Evolutionary conservation across 2,797 vertebrate genomes (phyloP).

Genomic region (Sylvia borin): DNA sequence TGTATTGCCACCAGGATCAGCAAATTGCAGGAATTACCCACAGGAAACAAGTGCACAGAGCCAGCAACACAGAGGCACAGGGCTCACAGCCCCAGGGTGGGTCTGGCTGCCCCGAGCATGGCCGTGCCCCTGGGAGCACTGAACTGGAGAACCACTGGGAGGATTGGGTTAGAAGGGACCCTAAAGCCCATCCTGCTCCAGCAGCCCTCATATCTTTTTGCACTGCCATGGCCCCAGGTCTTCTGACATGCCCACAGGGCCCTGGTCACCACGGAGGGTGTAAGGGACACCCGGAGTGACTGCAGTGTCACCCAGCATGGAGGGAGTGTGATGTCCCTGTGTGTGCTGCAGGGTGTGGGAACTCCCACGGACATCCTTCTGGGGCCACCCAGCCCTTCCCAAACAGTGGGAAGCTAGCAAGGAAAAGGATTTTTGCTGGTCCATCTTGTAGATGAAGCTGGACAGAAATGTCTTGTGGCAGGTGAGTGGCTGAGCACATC

Average conservation of each 20-base stretch:
- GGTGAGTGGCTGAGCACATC: background rate
- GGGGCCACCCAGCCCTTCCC: background rate
- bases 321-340: background rate
- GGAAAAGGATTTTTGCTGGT: background rate
- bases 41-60: background rate
- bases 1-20: background rate
- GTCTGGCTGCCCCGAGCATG: background rate
- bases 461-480: background rate
- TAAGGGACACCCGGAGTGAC: background rate
- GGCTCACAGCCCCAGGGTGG: background rate
- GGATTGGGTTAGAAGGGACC: background rate
- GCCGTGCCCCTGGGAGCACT: fast-evolving
- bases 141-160: fast-evolving
- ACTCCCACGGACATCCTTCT: fast-evolving
- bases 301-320: background rate
- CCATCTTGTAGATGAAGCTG: background rate
- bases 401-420: background rate
- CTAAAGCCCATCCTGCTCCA: background rate
- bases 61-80: background rate
- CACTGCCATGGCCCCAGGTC: background rate
- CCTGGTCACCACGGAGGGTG: background rate
- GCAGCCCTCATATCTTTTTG: background rate
- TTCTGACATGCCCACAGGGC: fast-evolving
- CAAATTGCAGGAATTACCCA: background rate
- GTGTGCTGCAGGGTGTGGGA: background rate